Base-by-base conservation (phyloP, 2,797 vertebrate genomes). In the Pangasius sanitwongsei region DNA sequence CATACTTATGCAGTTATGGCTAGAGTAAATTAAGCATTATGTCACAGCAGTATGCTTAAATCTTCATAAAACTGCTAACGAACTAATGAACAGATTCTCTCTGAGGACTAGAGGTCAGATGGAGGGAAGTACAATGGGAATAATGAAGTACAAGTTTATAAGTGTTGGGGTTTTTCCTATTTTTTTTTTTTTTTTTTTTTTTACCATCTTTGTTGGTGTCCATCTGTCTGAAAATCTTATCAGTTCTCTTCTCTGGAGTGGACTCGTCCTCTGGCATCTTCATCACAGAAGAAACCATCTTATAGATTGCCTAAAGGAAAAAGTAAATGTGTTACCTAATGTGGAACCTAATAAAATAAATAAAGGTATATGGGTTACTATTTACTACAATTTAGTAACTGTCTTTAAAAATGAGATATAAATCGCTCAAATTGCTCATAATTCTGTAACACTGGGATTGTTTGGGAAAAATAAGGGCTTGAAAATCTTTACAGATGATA, bases 221-320 rank as follows among this genome's bases (percentile, higher is more conserved):
- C 97, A 97, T 97, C 94, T 97, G 97, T 92, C 96, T 95, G 94
- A 97, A 97, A 92, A 97, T 97, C 95, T 97, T 97, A 92, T 97
- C 97, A 88, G 97, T 97, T 78, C 97, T 95, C 80, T 97, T 97
- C 93, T 97, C 97, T 0, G 97, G 97, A n/a, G 97, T 97, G 65
- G 97, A 97, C 94, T 97, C 97, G 0, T 97, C 97, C 91, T 97
- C 96, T 0, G 97, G 97, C 97, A 97, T 97, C 93, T 97, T 97
- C 97, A 97, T 97, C 93, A 97, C 97, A 0, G 97, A 97, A 0
- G 96, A 97, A 88, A 97, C 97, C 97, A 97, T 97, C 93, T 95
- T 96, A 92, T 95, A 96, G 92, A 96, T 96, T 85, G 95, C 95
- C 94, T 95, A 87, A 86, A 48, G 13, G 34, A 53, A 82, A 59